Percentiles rank a stretch among this genome's conserved stretches.
Conservation (phyloP, 2,113 vertebrate species). For the Neopipo cinnamomea region DNA sequence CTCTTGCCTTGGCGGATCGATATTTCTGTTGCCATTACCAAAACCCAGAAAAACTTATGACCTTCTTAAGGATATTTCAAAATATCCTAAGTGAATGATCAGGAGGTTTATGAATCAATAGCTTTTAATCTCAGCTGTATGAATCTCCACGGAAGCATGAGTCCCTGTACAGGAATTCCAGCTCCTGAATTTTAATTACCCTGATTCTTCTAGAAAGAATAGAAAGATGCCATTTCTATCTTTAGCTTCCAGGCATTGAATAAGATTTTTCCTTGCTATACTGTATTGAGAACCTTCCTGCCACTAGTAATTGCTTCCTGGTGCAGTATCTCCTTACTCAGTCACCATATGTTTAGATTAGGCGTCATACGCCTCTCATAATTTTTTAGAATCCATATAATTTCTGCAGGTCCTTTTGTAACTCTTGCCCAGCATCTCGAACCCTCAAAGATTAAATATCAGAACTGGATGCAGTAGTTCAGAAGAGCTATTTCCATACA, state of each 20-base stretch:
- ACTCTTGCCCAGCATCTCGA: not conserved
- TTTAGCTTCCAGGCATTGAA: not conserved
- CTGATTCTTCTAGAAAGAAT: not conserved
- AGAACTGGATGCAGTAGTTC: not conserved
- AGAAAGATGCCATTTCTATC: not conserved
- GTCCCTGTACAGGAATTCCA: not conserved
- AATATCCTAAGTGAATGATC: not conserved
- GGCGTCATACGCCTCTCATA: not conserved
- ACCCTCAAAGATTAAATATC: not conserved
- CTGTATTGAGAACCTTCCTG: not conserved
- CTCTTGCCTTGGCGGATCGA: not conserved
- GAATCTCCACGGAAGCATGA: not conserved
- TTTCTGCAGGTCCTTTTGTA: not conserved
- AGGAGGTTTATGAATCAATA: not conserved
- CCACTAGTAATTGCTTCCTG: not conserved
- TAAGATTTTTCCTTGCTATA: not conserved
- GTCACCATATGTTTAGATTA: constrained; percentile 1
- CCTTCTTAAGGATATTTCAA: not conserved
- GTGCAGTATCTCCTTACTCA: not conserved
- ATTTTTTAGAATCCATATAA: not conserved
- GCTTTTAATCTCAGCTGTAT: not conserved
- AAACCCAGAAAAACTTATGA: not conserved
- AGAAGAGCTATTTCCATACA: not conserved
- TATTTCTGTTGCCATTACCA: not conserved
- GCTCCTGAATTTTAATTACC: not conserved